Evolutionary conservation across 2,113 vertebrate species (phyloP).

Genomic region (Calyptommatus sinebrachiatus): DNA sequence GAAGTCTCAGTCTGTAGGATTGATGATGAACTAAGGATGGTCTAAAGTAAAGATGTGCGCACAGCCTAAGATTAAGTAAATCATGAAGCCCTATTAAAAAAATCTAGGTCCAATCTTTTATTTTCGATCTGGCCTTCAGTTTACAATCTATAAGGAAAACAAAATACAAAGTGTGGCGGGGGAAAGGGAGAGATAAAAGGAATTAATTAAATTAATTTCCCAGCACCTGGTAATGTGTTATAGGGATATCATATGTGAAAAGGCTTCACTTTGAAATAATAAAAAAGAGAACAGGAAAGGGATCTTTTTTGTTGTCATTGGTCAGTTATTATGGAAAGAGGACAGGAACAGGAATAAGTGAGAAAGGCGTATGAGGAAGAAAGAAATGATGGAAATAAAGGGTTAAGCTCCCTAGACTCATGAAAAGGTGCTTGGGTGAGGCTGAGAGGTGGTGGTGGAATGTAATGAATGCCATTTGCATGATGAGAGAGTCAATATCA

Average conservation of each 20-base stretch:
- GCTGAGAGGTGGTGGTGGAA: too few species aligned
- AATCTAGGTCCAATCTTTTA: not conserved
- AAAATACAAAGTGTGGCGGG: not conserved
- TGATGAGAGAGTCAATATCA: not conserved
- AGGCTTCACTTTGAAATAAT: not conserved
- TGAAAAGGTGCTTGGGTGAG: not conserved
- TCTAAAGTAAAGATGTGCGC: too few species aligned
- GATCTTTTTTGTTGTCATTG: constrained; percentile 21
- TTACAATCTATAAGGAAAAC: not conserved
- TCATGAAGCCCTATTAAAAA: not conserved
- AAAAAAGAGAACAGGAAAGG: not conserved
- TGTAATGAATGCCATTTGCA: not conserved
- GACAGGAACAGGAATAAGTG: constrained; percentile 24
- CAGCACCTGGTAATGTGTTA: not conserved
- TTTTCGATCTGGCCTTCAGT: too few species aligned
- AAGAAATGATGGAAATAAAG: not conserved
- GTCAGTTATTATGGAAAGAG: not conserved
- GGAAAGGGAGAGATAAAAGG: not conserved
- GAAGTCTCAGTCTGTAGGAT: too few species aligned
- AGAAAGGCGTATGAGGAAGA: constrained; percentile 6
- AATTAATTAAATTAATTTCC: not conserved
- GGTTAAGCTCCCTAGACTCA: not conserved
- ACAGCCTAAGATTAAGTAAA: not conserved
- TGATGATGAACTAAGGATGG: too few species aligned
- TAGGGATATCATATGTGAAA: not conserved